phyloP scores from a whole-genome alignment of 2,113 vertebrate genomes.

The Ciconia stormi region DNA sequence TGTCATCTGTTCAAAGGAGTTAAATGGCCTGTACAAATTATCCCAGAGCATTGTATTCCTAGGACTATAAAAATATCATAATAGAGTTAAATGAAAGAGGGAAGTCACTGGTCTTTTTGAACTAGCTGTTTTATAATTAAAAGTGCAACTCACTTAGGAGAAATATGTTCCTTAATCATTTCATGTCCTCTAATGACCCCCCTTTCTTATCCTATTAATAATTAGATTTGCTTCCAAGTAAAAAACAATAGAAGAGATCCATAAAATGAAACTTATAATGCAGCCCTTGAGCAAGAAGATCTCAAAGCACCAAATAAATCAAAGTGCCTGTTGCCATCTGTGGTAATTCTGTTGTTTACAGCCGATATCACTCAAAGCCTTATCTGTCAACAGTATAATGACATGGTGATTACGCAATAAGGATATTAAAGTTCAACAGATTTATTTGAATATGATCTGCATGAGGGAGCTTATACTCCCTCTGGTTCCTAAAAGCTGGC shows the following conservation, averaged over 20 bases:
- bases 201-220: neutral
- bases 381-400: neutral
- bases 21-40: neutral
- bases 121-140: neutral
- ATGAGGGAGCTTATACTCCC: neutral
- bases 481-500: neutral
- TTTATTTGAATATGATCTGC: neutral
- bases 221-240: neutral
- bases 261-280: neutral
- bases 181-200: neutral
- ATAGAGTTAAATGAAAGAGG: neutral
- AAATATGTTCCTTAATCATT: neutral
- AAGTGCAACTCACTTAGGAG: neutral
- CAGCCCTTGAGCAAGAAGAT: neutral
- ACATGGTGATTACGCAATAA: neutral
- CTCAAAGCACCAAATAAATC: slow-evolving; percentile 24
- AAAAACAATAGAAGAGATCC: neutral
- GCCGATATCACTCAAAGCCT: neutral
- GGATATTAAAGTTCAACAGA: neutral
- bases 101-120: neutral
- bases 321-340: neutral
- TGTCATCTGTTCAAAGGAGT: neutral
- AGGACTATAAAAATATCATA: neutral
- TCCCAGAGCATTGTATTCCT: neutral
- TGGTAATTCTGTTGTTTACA: neutral